Evolutionary conservation across 2,113 vertebrate genomes (phyloP), one percentile per base, ranked within the genome.

Genomic region (Dissostichus mawsoni): DNA sequence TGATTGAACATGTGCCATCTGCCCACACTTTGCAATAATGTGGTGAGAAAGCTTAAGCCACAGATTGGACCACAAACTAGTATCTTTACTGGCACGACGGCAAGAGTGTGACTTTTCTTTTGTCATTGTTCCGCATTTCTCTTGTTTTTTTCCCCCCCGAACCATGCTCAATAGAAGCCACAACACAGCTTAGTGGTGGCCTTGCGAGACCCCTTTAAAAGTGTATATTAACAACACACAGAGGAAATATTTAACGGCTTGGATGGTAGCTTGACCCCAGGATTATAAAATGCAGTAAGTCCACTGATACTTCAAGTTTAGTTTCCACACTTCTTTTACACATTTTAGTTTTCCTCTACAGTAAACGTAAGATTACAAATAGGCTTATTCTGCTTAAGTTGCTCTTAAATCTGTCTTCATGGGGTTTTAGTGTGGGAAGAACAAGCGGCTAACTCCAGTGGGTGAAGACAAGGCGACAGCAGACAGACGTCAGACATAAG

Each of bases 401-500:
- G 23, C 17, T 9, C 4, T 29, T 18, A 80, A 61, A 23, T 72
- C 50, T 62, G 5, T 52, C 25, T 67, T 48, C 2, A 20, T 36
- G n/a, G 25, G 33, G 51, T 41, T 78, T 48, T 44, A 63, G 74
- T 45, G 62, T 88, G 86, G 84, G 86, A 91, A 87, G n/a, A 20
- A 58, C 8, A 9, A 29, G 36, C 18, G n/a, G 9, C 20, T 11
- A 18, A 69, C 71, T 64, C 85, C 63, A 41, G 41, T 25, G 78
- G 84, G 82, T 51, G 62, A 84, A 78, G 76, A 72, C 41, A 57
- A 68, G 71, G 69, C 44, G 48, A 53, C 63, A 50, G 64, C 61
- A 76, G 81, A 88, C 76, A 76, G 87, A 88, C 72, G 65, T 80
- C 88, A 86, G 88, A 90, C 85, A 80, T 83, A 85, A 83, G 85